phyloP scores from a whole-genome alignment of 2,888 invertebrate species.

The Drosophila koepferae region DNA sequence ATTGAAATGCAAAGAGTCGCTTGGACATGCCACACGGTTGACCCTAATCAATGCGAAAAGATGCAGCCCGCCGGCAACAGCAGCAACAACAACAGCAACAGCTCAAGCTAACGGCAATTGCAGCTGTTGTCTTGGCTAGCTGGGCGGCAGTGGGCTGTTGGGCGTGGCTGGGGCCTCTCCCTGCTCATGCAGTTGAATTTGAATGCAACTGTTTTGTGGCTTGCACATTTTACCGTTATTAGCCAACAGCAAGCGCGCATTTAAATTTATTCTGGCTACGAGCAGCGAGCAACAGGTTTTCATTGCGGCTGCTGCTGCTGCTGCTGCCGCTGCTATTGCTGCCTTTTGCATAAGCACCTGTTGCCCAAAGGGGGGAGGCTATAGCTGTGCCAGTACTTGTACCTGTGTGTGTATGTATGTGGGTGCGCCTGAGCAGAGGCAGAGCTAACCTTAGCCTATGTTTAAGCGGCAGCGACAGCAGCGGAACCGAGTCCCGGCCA shows the following conservation, averaged over 20 bases:
- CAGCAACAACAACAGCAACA: slow-evolving; percentile 18
- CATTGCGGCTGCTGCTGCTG: slow-evolving; percentile 12
- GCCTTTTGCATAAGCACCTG: slow-evolving; percentile 52
- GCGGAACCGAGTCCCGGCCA: not conserved
- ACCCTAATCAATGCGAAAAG: slow-evolving; percentile 65
- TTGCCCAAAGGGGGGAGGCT: slow-evolving; percentile 1
- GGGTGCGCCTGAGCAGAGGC: not conserved
- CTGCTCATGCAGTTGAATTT: slow-evolving; percentile 24
- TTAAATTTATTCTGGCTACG: slow-evolving; percentile 72
- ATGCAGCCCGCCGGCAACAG: slow-evolving; percentile 49
- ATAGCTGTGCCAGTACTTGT: not conserved
- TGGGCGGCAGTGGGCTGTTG: not conserved
- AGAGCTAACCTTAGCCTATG: slow-evolving; percentile 24
- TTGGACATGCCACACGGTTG: slow-evolving; percentile 53
- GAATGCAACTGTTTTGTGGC: slow-evolving; percentile 27
- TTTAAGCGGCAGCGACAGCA: not conserved
- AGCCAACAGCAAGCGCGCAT: slow-evolving; percentile 69
- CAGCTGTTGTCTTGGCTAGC: slow-evolving; percentile 10
- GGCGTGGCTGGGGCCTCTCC: slow-evolving; percentile 37
- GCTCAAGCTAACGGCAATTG: slow-evolving; percentile 20
- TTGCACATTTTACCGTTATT: slow-evolving; percentile 70
- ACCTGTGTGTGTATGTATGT: not conserved
- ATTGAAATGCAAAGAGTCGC: slow-evolving; percentile 63
- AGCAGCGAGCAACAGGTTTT: slow-evolving; percentile 61
- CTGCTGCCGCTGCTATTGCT: slow-evolving; percentile 12